Base-by-base conservation (phyloP, 2,113 vertebrate genomes). In the Stegastes partitus region DNA sequence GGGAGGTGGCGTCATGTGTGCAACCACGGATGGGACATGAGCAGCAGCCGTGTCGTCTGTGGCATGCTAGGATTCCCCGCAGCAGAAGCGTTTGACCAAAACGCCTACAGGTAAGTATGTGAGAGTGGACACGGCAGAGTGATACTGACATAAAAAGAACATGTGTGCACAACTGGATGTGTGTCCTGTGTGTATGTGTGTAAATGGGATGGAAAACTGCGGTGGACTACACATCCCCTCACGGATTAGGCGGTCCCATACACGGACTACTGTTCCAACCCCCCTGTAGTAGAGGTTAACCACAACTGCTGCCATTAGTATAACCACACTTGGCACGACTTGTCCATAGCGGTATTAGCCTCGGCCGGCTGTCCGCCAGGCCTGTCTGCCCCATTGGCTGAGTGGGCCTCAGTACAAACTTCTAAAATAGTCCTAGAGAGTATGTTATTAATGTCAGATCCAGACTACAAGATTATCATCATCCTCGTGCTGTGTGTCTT, bases 1-100 rank as follows among this genome's bases (percentile, higher is more conserved):
- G 97, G 98, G 50, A 96, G 62, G 78, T 99, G 98, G 98, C 95
- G 96, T 84, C 98, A 97, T 18, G 96, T 98, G 88, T 99, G 98
- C 0, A 93, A 94, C 31, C 92, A 89, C 0, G 90, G 84, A 76
- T 99, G 97, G 98, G 96, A 93, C 77, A 85, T 94, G 74, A 96
- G 95, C 91, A 96, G 95, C 95, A 98, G 96, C 83, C 93, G 92
- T 0, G 98, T 99, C 53, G 94, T 95, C 47, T 99, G 98, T 0
- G 98, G 98, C 64, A 98, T 97, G 96, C 91, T 99, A 92, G 98
- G 98, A 87, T 99, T 96, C 90, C 97, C 98, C 22, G 85, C 39
- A 0, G 95, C 96, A 42, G 93, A 93, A 5, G 90, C 90, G 0
- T 69, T 95, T 67, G 84, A 97, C 86, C 89, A 79, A 62, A 90